A percentile compares a stretch with the other conserved stretches of the same genome.
Conservation (phyloP, 2,113 vertebrate genomes). For the Antidorcas marsupialis region DNA sequence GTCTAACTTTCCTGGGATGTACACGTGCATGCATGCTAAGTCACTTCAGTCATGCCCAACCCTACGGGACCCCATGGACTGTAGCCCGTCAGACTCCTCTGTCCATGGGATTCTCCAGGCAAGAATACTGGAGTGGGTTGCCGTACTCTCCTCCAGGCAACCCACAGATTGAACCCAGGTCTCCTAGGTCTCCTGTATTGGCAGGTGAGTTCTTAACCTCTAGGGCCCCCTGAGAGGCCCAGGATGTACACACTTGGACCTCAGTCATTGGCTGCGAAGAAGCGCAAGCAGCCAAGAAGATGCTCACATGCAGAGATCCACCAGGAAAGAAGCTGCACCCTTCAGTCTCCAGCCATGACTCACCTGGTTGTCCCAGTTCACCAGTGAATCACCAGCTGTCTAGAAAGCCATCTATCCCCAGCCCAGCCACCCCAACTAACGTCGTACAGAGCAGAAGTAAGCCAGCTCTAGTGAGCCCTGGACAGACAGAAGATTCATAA, state of each 20-base stretch:
- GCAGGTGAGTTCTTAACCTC: neutral
- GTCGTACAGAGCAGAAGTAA: neutral
- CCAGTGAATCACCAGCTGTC: fast-evolving
- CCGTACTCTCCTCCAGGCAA: neutral
- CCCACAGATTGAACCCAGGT: neutral
- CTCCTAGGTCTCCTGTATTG: neutral
- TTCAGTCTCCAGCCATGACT: too few species aligned
- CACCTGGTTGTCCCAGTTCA: neutral
- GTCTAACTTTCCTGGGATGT: neutral
- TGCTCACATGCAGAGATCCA: fast-evolving
- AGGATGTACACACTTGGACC: neutral
- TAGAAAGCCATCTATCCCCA: neutral
- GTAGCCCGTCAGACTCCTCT: neutral
- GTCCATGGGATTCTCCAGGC: neutral
- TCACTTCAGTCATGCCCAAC: neutral
- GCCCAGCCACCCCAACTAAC: fast-evolving
- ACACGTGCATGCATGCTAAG: neutral
- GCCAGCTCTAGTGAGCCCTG: neutral
- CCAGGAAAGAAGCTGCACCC: neutral
- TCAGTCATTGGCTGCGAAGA: neutral
- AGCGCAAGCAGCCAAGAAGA: fast-evolving
- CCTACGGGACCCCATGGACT: neutral
- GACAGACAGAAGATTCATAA: neutral
- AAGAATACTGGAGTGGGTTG: neutral
- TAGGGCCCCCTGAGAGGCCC: neutral